Percentiles rank a stretch among this genome's conserved stretches.
These are phyloP conservation scores for Plebejus argus DNA, from an alignment of 2,888 invertebrate genomes.

Conservation along the genomic window DNA sequence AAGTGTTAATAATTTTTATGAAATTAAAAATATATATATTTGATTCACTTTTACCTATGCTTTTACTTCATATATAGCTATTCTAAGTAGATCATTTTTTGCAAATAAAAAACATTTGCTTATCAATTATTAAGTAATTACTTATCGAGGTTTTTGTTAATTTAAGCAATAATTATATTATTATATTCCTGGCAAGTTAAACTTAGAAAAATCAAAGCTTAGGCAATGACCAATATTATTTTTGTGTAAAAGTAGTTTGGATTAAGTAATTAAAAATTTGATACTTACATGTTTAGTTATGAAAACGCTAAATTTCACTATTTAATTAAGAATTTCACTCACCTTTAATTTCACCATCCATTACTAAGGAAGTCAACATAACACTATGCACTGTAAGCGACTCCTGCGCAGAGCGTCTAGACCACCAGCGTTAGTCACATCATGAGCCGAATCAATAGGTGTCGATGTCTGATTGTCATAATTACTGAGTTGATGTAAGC, in stretches of 20 bases:
- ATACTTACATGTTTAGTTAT: too few species aligned
- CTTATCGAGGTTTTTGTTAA: neutral
- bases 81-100: neutral
- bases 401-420: conserved; percentile 41
- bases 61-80: too few species aligned
- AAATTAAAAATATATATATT: too few species aligned
- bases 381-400: conserved; percentile 15
- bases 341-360: neutral
- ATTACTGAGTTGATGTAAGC: neutral
- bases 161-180: neutral
- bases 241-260: neutral
- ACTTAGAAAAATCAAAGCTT: neutral
- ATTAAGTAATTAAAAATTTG: too few species aligned
- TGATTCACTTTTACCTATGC: too few species aligned
- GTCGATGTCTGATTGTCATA: conserved; percentile 43
- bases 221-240: neutral
- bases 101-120: neutral
- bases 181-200: neutral
- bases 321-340: neutral
- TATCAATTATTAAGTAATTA: neutral
- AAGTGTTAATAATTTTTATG: too few species aligned
- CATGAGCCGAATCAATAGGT: conserved; percentile 53
- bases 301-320: too few species aligned
- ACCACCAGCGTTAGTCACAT: conserved; percentile 43
- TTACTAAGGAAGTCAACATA: neutral